These are phyloP conservation scores for Papilio demoleus DNA, from an alignment of 2,888 invertebrate species.

Conservation along the genomic window DNA sequence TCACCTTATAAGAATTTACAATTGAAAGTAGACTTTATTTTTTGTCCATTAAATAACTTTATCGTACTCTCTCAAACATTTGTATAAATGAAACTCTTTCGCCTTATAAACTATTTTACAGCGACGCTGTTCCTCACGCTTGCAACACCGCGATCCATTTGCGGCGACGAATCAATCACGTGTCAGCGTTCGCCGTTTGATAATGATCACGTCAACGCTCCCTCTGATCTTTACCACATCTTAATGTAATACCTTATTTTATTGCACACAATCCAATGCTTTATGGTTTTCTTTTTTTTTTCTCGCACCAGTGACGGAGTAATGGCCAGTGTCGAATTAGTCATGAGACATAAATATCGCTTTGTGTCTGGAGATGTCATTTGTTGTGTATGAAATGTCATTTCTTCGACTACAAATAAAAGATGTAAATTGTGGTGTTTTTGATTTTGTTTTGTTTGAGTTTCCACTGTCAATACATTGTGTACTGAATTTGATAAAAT, in stretches of 20 bases:
- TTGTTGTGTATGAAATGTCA: slow-evolving; percentile 16
- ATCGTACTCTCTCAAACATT: too few species aligned
- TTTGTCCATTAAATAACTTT: background rate
- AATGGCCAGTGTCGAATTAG: slow-evolving; percentile 35
- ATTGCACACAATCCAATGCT: slow-evolving; percentile 31
- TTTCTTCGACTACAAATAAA: background rate
- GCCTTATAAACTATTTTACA: slow-evolving; percentile 6
- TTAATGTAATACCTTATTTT: slow-evolving; percentile 35
- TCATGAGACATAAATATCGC: slow-evolving; percentile 27
- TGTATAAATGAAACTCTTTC: slow-evolving; percentile 3
- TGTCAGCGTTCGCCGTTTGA: slow-evolving; percentile 49
- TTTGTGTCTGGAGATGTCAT: slow-evolving; percentile 29
- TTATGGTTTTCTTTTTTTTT: slow-evolving; percentile 31
- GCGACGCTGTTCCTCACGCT: slow-evolving; percentile 8
- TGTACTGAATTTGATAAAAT: too few species aligned
- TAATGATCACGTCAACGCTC: slow-evolving; percentile 49
- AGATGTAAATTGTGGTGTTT: background rate
- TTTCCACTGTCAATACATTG: too few species aligned
- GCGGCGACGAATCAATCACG: slow-evolving; percentile 55
- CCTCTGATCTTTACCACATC: slow-evolving; percentile 49
- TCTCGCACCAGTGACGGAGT: slow-evolving; percentile 18
- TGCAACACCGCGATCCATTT: slow-evolving; percentile 47
- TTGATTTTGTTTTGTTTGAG: background rate
- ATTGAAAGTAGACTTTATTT: background rate
- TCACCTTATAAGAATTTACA: background rate